Evolutionary conservation across 2,113 vertebrate species (phyloP).

Genomic region (Dromas ardeola): DNA sequence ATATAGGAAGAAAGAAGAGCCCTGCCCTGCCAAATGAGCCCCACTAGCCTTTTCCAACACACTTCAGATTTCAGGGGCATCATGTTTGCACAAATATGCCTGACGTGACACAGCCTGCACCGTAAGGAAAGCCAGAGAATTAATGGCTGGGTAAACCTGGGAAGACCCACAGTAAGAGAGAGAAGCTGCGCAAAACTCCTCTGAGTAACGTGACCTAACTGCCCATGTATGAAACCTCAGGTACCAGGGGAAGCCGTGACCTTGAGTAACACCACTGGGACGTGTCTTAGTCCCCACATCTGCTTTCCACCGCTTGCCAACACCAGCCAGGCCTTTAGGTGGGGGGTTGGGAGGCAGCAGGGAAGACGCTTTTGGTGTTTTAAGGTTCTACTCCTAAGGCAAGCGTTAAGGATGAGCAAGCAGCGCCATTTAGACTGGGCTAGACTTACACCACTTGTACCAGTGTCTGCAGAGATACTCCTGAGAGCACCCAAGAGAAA

Average conservation of each 20-base stretch:
- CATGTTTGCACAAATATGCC: background rate
- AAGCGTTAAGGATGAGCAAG: background rate
- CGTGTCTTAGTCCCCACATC: background rate
- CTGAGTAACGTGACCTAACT: background rate
- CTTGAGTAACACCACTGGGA: constrained; percentile 6
- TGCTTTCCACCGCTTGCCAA: background rate
- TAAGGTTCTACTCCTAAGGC: background rate
- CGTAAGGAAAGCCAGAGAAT: fast-evolving
- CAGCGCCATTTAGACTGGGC: background rate
- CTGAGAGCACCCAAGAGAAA: background rate
- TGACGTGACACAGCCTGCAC: fast-evolving
- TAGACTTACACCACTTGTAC: background rate
- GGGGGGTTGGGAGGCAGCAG: background rate
- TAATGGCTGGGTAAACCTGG: background rate
- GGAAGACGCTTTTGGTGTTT: background rate
- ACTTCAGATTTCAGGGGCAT: fast-evolving
- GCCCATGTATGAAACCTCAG: background rate
- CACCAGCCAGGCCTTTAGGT: background rate
- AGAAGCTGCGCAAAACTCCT: background rate
- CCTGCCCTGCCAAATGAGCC: background rate
- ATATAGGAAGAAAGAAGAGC: background rate
- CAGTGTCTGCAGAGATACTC: background rate
- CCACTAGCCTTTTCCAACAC: background rate
- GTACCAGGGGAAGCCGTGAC: background rate
- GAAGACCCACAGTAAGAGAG: background rate